Evolutionary conservation across 2,797 vertebrate species (phyloP), one percentile per base, ranked within the genome.

Genomic region (Channa striata): DNA sequence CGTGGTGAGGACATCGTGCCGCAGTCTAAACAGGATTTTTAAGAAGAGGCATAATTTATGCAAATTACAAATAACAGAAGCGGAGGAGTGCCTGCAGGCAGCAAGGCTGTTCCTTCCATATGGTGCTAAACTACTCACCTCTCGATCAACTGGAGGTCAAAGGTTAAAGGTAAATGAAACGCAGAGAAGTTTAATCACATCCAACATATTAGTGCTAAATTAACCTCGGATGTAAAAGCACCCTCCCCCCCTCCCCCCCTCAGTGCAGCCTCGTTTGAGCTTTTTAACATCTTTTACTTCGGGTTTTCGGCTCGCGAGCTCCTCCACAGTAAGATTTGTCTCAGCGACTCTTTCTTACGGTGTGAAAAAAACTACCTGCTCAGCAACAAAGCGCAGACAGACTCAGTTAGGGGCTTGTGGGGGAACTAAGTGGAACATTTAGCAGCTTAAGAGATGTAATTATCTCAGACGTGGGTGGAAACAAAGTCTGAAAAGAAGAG

Each of bases 21-120:
- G 8, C 6, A 20, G 25, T 72, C 54, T 56, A 71, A 80, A 77
- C 66, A 52, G 67, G 72, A 69, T 80, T 78, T 74, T 77, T 56
- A 62, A 48, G 57, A 71, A 61, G 59, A 46, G 47, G 65, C 53
- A 37, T 83, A 53, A 81, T 82, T 79, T 72, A 77, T 60, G 59
- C 56, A 68, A 72, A 83, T 70, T 64, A 71, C 23, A 68, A 47
- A 74, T 34, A 70, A 75, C 72, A 73, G 59, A 61, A 72, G 57
- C 68, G 36, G 30, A 60, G 44, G 56, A 49, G 62, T 30, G 59
- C 59, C 77, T 57, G 59, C 37, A 69, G 77, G 78, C 49, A 1
- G 30, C 44, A 19, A 56, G 52, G 68, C 66, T 68, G 81, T 46
- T 74, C 13, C 47, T 43, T 20, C 72, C 53, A 67, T 54, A 59